Conservation (phyloP, 2,888 invertebrate genomes). For the Xiphydria camelus region DNA sequence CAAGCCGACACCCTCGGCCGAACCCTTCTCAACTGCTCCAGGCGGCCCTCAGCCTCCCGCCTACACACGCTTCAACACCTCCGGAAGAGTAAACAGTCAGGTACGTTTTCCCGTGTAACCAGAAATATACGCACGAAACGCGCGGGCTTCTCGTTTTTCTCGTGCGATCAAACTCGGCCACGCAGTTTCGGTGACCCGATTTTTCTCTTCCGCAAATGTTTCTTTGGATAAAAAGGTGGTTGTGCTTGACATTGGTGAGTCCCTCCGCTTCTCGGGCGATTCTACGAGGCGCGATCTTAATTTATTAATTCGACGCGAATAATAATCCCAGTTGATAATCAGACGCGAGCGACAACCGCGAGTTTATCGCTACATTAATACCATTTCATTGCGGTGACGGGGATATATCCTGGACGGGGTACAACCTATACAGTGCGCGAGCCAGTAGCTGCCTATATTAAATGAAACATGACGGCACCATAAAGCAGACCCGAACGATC, state of each 20-base stretch:
- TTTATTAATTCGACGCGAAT: too few relatives aligned
- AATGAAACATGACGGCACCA: slow-evolving; percentile 28
- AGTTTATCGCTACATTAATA: neutral
- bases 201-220: too few relatives aligned
- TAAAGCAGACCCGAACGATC: slow-evolving; percentile 28
- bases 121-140: too few relatives aligned
- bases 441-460: slow-evolving; percentile 23
- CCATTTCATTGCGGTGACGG: neutral
- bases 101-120: too few relatives aligned
- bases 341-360: neutral
- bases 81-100: slow-evolving; percentile 22
- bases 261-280: too few relatives aligned
- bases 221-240: too few relatives aligned
- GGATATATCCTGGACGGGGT: neutral
- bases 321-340: neutral
- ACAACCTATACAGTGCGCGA: slow-evolving; percentile 1
- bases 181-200: too few relatives aligned
- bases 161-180: too few relatives aligned
- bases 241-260: too few relatives aligned
- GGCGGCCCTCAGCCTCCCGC: slow-evolving; percentile 40
- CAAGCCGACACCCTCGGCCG: slow-evolving; percentile 42
- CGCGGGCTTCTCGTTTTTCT: too few relatives aligned
- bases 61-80: slow-evolving; percentile 45
- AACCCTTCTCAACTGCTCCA: slow-evolving; percentile 43
- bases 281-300: too few relatives aligned